Percentiles rank a stretch among this genome's conserved stretches.
These are phyloP conservation scores for Sigmodon hispidus DNA, from an alignment of 2,113 vertebrate species.

Conservation along the genomic window DNA sequence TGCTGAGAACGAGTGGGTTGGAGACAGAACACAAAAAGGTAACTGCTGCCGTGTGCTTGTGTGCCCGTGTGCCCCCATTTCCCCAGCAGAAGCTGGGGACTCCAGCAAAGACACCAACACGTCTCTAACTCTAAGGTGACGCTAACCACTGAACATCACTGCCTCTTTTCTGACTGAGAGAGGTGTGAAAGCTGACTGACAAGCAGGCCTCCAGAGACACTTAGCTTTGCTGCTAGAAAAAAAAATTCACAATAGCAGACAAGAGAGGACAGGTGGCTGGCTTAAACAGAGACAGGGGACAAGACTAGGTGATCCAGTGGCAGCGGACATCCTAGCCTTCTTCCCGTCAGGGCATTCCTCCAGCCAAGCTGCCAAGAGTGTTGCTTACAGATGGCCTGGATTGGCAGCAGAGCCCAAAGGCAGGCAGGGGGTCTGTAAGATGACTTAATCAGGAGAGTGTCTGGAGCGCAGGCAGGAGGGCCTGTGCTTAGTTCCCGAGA, in stretches of 20 bases:
- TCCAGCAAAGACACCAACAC: background rate
- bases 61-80: background rate
- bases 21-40: background rate
- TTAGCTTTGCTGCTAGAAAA: background rate
- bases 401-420: background rate
- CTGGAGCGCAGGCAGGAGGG: background rate
- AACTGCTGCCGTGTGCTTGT: background rate
- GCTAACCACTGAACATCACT: background rate
- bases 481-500: background rate
- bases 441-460: background rate
- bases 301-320: fast-evolving
- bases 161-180: background rate
- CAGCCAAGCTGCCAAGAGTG: background rate
- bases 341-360: background rate
- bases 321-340: background rate
- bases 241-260: background rate
- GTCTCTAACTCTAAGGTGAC: background rate
- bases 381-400: background rate
- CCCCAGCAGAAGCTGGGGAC: background rate
- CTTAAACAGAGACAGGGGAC: background rate
- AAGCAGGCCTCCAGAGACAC: background rate
- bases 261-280: background rate
- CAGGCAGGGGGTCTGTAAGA: background rate
- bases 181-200: background rate
- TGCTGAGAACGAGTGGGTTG: background rate